Base-by-base conservation (phyloP, 2,888 invertebrate genomes). In the Drosophila macrospina region DNA sequence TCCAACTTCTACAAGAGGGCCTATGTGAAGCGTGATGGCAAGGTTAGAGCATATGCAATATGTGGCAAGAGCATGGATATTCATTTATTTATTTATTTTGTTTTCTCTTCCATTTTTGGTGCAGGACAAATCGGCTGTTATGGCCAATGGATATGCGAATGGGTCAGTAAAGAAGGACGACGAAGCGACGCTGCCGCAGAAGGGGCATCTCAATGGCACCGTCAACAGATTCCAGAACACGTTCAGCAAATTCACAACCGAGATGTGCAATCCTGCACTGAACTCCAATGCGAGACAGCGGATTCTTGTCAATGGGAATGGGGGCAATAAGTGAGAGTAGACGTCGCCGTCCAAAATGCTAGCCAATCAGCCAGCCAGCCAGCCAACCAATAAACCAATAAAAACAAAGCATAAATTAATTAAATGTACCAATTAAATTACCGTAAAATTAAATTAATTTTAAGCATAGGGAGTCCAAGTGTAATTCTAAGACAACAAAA, bases 1-100 rank as follows among this genome's bases (percentile, higher is more conserved):
- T 96, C 96, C 1, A 95, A 97, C 91, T 98, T 98, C 94, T 98
- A 98, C 94, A 95, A 95, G 83, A 94, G 96, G 85, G 94, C 96
- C 4, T 97, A 97, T 92, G 78, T 91, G 60, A 88, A 89, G 64
- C 90, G 89, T 45, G 91, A 90, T 48, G 86, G 88, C 77, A 91
- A 90, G 86, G 92, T 91, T 59, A 72, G 78, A 59, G 6, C 11
- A 24, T 5, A 0, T 5, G 2, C n/a, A 16, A 10, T 2, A 37
- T 48, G 16, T 48, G 10, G 10, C 20, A 13, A 13, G 10, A 28
- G 7, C 4, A 28, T 28, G 28, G 26, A 26, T 26, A 7, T 30
- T 30, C 7, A 30, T 10, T 30, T 10, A 30, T 30, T 7, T 10
- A 30, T 30, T 10, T 30, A 10, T 30, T 10, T 8, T 7, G 1